phyloP scores from a whole-genome alignment of 2,888 invertebrate genomes.

The Leucophenga montana region DNA sequence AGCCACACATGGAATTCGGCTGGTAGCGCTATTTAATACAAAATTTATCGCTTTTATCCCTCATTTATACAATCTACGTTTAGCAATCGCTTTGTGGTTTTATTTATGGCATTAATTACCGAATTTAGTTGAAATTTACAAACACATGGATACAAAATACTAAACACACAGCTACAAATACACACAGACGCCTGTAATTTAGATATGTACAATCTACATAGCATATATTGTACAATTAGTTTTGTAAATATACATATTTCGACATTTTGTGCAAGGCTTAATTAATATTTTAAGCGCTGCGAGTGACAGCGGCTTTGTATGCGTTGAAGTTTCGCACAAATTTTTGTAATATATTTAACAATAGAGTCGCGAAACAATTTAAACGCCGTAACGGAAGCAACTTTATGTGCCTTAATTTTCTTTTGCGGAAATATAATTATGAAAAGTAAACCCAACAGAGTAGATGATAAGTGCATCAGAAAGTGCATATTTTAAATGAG shows the following conservation, averaged over 20 bases:
- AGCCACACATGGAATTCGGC: too few relatives aligned
- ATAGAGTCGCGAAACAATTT: background rate
- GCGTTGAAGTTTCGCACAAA: background rate
- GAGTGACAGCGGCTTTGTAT: background rate
- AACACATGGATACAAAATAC: background rate
- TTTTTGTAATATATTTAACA: slow-evolving; percentile 24
- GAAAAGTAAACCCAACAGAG: too few relatives aligned
- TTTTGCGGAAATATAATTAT: too few relatives aligned
- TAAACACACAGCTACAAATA: background rate
- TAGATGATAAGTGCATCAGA: background rate
- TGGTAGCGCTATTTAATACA: too few relatives aligned
- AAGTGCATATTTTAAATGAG: background rate
- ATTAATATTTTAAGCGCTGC: background rate
- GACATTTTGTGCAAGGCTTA: background rate
- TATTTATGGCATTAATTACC: slow-evolving; percentile 53
- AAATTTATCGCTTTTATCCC: too few relatives aligned
- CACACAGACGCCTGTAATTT: too few relatives aligned
- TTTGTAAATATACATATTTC: background rate
- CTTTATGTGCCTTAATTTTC: too few relatives aligned
- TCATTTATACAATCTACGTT: background rate
- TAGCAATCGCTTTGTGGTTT: slow-evolving; percentile 31
- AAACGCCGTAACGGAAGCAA: too few relatives aligned
- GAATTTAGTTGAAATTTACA: slow-evolving; percentile 17
- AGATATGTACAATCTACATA: too few relatives aligned
- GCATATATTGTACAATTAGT: too few relatives aligned